phyloP scores from a whole-genome alignment of 2,797 vertebrate genomes.

The Lepilemur septentrionalis region DNA sequence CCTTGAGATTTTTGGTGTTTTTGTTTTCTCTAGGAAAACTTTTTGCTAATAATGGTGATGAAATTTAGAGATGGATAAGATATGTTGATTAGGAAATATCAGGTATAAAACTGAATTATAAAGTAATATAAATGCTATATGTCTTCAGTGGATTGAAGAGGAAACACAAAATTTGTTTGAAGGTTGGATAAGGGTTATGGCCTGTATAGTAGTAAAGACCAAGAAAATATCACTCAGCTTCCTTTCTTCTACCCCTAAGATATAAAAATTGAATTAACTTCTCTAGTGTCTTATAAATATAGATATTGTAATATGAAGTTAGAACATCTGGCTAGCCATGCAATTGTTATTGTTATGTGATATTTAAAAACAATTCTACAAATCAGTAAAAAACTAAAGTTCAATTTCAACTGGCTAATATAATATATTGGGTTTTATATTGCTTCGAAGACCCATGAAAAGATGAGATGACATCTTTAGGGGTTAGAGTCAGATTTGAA shows the following conservation, averaged over 20 bases:
- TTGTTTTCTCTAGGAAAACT: background rate
- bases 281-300: background rate
- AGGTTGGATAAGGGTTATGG: background rate
- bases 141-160: background rate
- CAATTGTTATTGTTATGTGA: background rate
- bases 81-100: background rate
- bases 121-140: background rate
- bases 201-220: background rate
- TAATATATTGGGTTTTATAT: background rate
- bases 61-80: background rate
- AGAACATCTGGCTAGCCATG: background rate
- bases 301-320: background rate
- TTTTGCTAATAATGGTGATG: background rate
- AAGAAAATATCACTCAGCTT: background rate
- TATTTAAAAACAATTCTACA: background rate
- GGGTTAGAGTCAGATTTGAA: slow-evolving; percentile 23
- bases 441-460: background rate
- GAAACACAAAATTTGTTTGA: background rate
- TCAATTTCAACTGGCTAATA: background rate
- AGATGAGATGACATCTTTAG: background rate
- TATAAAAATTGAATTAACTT: background rate
- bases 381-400: slow-evolving; percentile 52
- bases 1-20: background rate
- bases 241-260: background rate
- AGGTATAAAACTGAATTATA: background rate